Base-by-base conservation (phyloP, 2,888 invertebrate species). In the Disparrhopalites patrizii region DNA sequence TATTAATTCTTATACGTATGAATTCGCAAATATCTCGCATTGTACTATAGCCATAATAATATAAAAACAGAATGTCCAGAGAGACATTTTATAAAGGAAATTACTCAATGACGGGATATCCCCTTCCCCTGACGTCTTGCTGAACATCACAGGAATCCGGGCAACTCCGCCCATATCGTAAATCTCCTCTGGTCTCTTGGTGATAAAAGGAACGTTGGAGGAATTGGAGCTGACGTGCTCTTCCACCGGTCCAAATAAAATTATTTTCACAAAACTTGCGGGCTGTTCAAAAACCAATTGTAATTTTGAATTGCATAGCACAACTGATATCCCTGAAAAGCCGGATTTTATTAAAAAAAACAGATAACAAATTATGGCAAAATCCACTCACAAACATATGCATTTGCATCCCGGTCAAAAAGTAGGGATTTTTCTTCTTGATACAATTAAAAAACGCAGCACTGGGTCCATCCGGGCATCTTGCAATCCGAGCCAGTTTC, bases 171-270 rank as follows among this genome's bases (percentile, higher is more conserved):
- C 51, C 3, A 13, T 4, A 8, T 20, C 51, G 23, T 51, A 51
- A 7, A 51, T 3, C 7, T 51, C 51, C 13, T 51, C 51, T 10
- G 51, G 51, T 25, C 7, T 20, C 15, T 15, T 10, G 7, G 51
- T 51, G 4, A 51, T 20, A 51, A 51, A 51, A 8, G 51, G 51
- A 8, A 51, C 18, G 5, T 20, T 3, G 7, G 52, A 28, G 2
- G 52, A 52, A 13, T 52, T 52, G 15, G 15, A 4, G 43, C 28
- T 25, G 7, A 28, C n/a, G 3, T 3, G 10, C 30, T 52, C 52
- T 28, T 28, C n/a, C 18, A 52, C 52, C 18, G 52, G 52, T 13
- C 52, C 28, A 13, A 52, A 52, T 25, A 52, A 28, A 27, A 52
- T 52, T 8, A 52, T 52, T 52, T n/a, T 27, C 3, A 51, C 23